Evolutionary conservation across 2,113 vertebrate species (phyloP).

Genomic region (Xyrauchen texanus): DNA sequence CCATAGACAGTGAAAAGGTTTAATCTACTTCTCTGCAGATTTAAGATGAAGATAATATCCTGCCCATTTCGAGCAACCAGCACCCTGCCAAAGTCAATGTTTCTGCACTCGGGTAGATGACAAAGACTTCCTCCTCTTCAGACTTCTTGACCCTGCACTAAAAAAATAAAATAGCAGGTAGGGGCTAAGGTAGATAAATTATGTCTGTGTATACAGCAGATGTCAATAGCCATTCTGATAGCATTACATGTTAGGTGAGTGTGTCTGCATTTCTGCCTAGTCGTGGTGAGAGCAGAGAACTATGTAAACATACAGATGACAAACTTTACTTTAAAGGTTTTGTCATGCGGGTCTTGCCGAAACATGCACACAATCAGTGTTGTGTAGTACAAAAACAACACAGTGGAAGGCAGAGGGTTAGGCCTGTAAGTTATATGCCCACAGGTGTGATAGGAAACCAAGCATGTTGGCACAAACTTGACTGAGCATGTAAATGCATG

Average conservation of each 20-base stretch:
- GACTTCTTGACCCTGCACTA: slow-evolving; percentile 22
- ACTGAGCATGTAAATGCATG: neutral
- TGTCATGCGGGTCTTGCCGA: slow-evolving; percentile 43
- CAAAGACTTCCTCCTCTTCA: slow-evolving; percentile 26
- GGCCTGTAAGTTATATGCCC: slow-evolving; percentile 41
- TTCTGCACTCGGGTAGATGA: slow-evolving; percentile 46
- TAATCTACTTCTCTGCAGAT: slow-evolving; percentile 26
- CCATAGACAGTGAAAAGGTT: neutral
- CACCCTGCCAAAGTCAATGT: slow-evolving; percentile 45
- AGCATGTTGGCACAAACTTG: slow-evolving; percentile 18
- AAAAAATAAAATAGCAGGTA: neutral
- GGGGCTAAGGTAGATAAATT: slow-evolving; percentile 18
- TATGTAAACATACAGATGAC: slow-evolving; percentile 23
- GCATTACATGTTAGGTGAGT: slow-evolving; percentile 29
- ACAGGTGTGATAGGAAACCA: slow-evolving; percentile 47
- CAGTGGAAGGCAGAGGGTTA: slow-evolving; percentile 24
- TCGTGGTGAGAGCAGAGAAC: slow-evolving; percentile 13
- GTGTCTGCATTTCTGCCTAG: neutral
- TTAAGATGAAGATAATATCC: slow-evolving; percentile 43
- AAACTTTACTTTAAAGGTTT: slow-evolving; percentile 32
- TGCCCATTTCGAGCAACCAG: slow-evolving; percentile 22
- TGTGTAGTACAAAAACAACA: slow-evolving; percentile 45
- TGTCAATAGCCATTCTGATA: slow-evolving; percentile 22
- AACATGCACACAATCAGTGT: slow-evolving; percentile 44
- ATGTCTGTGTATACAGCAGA: slow-evolving; percentile 2